These are phyloP conservation scores for Tarsius wallacei DNA, from an alignment of 2,797 vertebrate genomes.

Conservation along the genomic window DNA sequence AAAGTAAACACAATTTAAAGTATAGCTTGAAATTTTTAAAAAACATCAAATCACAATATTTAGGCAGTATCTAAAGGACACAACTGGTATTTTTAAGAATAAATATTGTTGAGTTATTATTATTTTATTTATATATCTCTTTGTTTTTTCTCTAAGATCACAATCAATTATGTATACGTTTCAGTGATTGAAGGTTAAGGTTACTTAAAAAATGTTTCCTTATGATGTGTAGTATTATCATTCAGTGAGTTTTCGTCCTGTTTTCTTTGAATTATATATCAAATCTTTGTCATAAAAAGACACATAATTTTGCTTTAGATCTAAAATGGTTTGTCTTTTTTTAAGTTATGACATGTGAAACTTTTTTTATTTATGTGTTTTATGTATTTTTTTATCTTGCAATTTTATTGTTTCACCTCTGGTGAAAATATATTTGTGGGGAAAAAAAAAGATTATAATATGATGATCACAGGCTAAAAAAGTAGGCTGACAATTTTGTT, in stretches of 20 bases:
- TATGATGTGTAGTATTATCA: slow-evolving; percentile 59
- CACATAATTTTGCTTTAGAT: slow-evolving; percentile 42
- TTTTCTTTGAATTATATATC: slow-evolving; percentile 80
- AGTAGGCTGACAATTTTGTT: not conserved
- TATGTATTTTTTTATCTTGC: not conserved
- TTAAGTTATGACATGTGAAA: not conserved
- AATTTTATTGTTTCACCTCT: slow-evolving; percentile 7
- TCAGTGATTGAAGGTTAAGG: slow-evolving; percentile 66
- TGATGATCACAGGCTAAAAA: slow-evolving; percentile 71
- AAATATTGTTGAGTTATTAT: slow-evolving; percentile 66
- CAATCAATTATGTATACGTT: slow-evolving; percentile 72
- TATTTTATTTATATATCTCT: slow-evolving; percentile 30
- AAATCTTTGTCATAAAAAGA: slow-evolving; percentile 66
- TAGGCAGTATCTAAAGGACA: not conserved
- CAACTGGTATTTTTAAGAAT: slow-evolving; percentile 1
- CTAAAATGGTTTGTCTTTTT: slow-evolving; percentile 38
- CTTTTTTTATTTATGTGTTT: not conserved
- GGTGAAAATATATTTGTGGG: slow-evolving; percentile 53
- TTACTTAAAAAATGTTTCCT: slow-evolving; percentile 75
- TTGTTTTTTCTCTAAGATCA: slow-evolving; percentile 51
- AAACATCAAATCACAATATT: not conserved
- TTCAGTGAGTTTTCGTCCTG: slow-evolving; percentile 33
- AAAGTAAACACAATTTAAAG: slow-evolving; percentile 61
- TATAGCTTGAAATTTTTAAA: slow-evolving; percentile 48
- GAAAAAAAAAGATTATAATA: slow-evolving; percentile 11